Base-by-base conservation (phyloP, 2,113 vertebrate species). In the Axis porcinus region DNA sequence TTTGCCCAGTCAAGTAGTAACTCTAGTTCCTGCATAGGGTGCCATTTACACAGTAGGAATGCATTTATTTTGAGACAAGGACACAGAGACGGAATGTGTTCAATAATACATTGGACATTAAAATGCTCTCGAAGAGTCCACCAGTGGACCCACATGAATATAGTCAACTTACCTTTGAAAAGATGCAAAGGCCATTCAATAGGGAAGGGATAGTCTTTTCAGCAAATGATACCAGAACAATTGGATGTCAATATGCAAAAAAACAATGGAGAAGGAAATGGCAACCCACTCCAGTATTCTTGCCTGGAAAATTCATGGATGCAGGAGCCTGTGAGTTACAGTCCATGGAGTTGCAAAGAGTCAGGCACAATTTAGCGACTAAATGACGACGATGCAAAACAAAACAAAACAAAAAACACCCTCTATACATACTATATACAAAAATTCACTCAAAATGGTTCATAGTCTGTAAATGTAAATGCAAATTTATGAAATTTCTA, bases 371-470 rank as follows among this genome's bases (percentile, higher is more conserved):
- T 21, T 67, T 19, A 67, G 17, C 8, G 0, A 36, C 33, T 67
- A 5, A 64, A 67, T 0, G 16, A n/a, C 0, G 0, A 19, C 1
- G 3, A 19, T n/a, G 62, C 2, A 7, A 13, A 27, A 12, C 67
- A 14, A 83, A 27, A 16, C 25, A 45, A 40, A 25, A 6, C 27
- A 79, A 23, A 84, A 12, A 3, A 12, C 3, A 55, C 12, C 6
- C 23, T 40, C 8, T 47, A 62, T 14, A 36, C 11, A 85, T 4
- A 60, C 7, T 43, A 40, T 8, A 62, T 4, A 40, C 12, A 95
- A 86, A n/a, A 79, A 36, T 74, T 47, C 43, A 74, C 76, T 95
- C 45, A 57, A 86, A 90, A 92, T 23, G 27, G 9, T 57, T 76
- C 81, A 27, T 25, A 54, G 43, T 2, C 45, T 28, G 45, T 57